phyloP scores from a whole-genome alignment of 1,140 invertebrate species.

The Varroa destructor region DNA sequence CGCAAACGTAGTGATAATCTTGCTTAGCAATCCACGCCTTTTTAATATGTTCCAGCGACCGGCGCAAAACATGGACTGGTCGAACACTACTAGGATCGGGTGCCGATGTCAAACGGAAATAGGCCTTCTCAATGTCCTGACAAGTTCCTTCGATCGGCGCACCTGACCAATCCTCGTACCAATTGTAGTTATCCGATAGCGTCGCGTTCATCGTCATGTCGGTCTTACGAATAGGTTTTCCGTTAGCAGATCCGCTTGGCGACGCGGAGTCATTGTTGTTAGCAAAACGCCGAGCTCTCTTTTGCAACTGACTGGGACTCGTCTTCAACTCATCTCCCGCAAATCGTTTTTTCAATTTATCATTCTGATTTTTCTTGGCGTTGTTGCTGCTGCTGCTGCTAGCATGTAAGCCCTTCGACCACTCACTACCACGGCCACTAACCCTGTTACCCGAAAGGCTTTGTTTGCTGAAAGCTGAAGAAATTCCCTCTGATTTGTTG shows the following conservation, averaged over 20 bases:
- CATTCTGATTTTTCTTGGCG: slow-evolving; percentile 23
- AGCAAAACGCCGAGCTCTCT: slow-evolving; percentile 64
- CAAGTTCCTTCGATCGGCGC: slow-evolving; percentile 85
- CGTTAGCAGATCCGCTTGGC: slow-evolving; percentile 37
- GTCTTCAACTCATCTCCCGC: slow-evolving; percentile 34
- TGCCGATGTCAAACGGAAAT: slow-evolving; percentile 78
- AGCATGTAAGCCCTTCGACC: not conserved
- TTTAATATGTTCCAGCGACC: slow-evolving; percentile 76
- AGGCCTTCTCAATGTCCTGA: slow-evolving; percentile 80
- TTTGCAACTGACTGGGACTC: slow-evolving; percentile 39
- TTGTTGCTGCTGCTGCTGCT: not conserved
- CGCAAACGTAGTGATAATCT: slow-evolving; percentile 90
- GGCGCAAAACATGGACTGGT: slow-evolving; percentile 66
- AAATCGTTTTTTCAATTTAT: slow-evolving; percentile 38
- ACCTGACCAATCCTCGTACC: slow-evolving; percentile 58
- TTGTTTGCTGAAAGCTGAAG: slow-evolving; percentile 28
- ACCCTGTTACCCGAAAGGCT: not conserved
- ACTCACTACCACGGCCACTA: not conserved
- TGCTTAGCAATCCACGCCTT: slow-evolving; percentile 69
- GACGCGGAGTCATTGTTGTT: too few species aligned
- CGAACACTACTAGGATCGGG: slow-evolving; percentile 79
- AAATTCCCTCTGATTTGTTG: slow-evolving; percentile 28
- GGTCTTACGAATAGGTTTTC: slow-evolving; percentile 30
- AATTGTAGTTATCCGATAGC: slow-evolving; percentile 36
- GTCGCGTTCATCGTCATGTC: slow-evolving; percentile 32